Conservation (phyloP, 2,797 vertebrate genomes). For the Melanotaenia nigrans region DNA sequence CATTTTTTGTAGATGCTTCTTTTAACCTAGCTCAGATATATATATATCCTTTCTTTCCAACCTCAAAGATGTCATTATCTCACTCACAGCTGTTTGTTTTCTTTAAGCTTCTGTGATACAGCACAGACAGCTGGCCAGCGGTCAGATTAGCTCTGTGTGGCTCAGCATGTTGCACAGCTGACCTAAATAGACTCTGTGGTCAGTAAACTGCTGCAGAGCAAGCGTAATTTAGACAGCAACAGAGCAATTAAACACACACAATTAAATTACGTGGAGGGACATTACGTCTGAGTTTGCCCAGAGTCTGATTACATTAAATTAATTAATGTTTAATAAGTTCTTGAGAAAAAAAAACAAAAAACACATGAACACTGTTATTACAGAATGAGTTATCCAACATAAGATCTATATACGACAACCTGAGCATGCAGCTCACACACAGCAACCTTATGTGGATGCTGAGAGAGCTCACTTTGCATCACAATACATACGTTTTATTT, state of each 20-base stretch:
- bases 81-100: constrained; percentile 43
- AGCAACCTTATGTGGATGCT: neutral
- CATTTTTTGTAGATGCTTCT: too few relatives aligned
- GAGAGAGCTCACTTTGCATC: neutral
- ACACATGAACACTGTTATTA: neutral
- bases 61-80: neutral
- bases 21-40: neutral
- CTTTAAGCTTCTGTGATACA: constrained; percentile 43
- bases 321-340: neutral
- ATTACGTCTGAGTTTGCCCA: neutral
- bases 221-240: constrained; percentile 24
- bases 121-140: constrained; percentile 50
- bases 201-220: constrained; percentile 11
- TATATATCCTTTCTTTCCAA: neutral
- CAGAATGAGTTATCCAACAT: neutral
- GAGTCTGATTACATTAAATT: neutral
- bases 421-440: neutral
- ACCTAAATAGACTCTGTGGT: constrained; percentile 45
- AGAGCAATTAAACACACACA: neutral
- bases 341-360: neutral
- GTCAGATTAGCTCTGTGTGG: constrained; percentile 55
- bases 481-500: neutral
- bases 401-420: neutral
- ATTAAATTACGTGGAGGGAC: neutral
- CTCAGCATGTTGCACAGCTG: constrained; percentile 44